A percentile compares a stretch with the other conserved stretches of the same genome.
Evolutionary conservation across 92 coral and sea anemone genomes (phyloP).

Genomic region (Phenganax subtilis): DNA sequence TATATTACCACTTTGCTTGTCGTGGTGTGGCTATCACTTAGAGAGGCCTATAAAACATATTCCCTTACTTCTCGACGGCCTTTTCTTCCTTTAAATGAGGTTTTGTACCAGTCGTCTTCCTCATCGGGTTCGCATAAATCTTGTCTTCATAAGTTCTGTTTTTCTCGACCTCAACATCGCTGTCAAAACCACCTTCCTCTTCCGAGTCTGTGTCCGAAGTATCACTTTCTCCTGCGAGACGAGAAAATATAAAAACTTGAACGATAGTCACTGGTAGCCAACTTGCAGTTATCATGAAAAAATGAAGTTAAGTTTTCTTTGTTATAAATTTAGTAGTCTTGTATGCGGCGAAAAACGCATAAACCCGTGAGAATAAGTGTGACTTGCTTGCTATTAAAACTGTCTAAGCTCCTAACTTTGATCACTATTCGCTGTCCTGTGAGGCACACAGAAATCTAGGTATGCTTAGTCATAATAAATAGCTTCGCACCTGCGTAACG

Average conservation of each 20-base stretch:
- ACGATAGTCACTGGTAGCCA: not conserved
- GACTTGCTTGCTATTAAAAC: no score
- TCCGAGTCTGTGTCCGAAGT: constrained; percentile 97
- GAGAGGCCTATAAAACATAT: not conserved
- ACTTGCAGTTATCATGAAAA: no score
- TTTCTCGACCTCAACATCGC: constrained; percentile 88
- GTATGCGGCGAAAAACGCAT: no score
- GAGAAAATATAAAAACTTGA: not conserved
- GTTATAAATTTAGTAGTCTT: no score
- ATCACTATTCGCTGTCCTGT: no score
- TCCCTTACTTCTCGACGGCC: constrained; percentile 70
- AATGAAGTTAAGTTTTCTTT: no score
- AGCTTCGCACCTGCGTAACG: constrained; percentile 51
- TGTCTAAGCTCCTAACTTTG: no score
- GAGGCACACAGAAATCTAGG: not conserved
- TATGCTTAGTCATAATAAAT: not conserved
- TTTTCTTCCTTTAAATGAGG: constrained; percentile 83
- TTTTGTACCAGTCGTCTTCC: constrained; percentile 83
- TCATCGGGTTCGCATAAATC: constrained; percentile 83
- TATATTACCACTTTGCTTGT: no score
- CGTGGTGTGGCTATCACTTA: no score
- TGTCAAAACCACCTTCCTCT: constrained; percentile 96
- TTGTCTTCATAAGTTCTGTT: constrained; percentile 87
- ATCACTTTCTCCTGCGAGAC: constrained; percentile 72
- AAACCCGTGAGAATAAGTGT: no score